phyloP scores from a whole-genome alignment of 2,113 vertebrate species.

The Lepus timidus region DNA sequence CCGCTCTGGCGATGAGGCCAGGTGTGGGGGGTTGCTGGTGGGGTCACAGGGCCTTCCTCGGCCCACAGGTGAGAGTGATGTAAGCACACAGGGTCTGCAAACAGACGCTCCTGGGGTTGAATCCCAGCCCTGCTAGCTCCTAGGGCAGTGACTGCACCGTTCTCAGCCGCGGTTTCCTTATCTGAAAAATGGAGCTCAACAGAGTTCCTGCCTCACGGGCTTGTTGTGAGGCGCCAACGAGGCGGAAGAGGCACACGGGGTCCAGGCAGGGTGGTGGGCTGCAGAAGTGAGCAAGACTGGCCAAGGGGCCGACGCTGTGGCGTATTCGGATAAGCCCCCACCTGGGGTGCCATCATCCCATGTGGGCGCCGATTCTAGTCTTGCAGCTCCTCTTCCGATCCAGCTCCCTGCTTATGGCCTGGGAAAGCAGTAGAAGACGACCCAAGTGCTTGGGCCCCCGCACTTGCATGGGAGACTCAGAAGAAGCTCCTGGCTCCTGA shows the following conservation, averaged over 20 bases:
- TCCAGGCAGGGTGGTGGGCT: not conserved
- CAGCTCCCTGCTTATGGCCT: too few relatives aligned
- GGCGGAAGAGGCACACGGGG: not conserved
- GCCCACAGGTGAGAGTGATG: not conserved
- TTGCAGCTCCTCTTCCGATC: too few relatives aligned
- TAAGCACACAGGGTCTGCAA: not conserved
- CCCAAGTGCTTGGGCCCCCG: too few relatives aligned
- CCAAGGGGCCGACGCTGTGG: too few relatives aligned
- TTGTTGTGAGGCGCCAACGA: not conserved
- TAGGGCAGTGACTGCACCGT: too few relatives aligned
- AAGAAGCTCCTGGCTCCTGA: too few relatives aligned
- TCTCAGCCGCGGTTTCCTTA: conserved; percentile 3
- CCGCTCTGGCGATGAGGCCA: not conserved
- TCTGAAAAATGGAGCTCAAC: not conserved
- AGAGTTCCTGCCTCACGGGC: not conserved
- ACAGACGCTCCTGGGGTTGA: not conserved
- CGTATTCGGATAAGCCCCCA: too few relatives aligned
- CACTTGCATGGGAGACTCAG: too few relatives aligned
- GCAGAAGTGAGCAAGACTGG: not conserved
- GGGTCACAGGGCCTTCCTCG: not conserved
- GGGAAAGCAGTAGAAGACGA: too few relatives aligned
- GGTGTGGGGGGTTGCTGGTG: not conserved
- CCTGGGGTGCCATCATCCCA: too few relatives aligned
- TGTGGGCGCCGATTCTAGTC: too few relatives aligned
- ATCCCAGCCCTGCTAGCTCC: not conserved